Base-by-base conservation (phyloP, 2,113 vertebrate genomes). In the Pluvianellus socialis region DNA sequence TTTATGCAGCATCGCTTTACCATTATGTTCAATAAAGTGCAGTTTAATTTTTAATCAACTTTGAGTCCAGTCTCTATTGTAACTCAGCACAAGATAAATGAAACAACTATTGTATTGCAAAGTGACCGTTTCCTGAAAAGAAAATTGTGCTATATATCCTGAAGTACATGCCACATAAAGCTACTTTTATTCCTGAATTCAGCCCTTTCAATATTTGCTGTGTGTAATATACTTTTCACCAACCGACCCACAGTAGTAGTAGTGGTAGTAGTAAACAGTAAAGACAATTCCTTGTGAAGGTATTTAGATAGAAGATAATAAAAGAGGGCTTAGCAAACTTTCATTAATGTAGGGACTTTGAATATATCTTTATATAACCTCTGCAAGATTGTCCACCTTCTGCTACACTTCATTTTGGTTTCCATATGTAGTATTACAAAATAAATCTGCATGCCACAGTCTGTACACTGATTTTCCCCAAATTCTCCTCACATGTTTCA, bases 41-140 rank as follows among this genome's bases (percentile, higher is more conserved):
- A 42, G 87, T 97, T 96, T 91, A 96, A 94, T 96, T 94, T 96
- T 96, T 96, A 95, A 97, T 91, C 90, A 95, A 66, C 86, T 89
- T 58, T 68, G 45, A 87, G 56, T 44, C 66, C 21, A 21, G 38
- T 81, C 15, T 13, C 17, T 85, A 61, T 85, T 87, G 75, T 91
- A 96, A 92, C 33, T 85, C 67, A 71, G 40, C 40, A 70, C 16
- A 89, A 93, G 91, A 93, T 66, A 90, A 87, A 95, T 95, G 93
- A 95, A 91, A 89, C 42, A 84, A 81, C 81, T 90, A 72, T 65
- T 88, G 44, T 38, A 86, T 76, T 77, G 71, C 61, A 88, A 94
- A 96, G 72, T 92, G 81, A 82, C 74, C 72, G 49, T 91, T 90
- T 92, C 77, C 92, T 93, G 50, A 87, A 93, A 80, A 92, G 68